Percentiles rank a stretch among this genome's conserved stretches.
phyloP scores from a whole-genome alignment of 1,140 invertebrate species.

The Apis laboriosa region DNA sequence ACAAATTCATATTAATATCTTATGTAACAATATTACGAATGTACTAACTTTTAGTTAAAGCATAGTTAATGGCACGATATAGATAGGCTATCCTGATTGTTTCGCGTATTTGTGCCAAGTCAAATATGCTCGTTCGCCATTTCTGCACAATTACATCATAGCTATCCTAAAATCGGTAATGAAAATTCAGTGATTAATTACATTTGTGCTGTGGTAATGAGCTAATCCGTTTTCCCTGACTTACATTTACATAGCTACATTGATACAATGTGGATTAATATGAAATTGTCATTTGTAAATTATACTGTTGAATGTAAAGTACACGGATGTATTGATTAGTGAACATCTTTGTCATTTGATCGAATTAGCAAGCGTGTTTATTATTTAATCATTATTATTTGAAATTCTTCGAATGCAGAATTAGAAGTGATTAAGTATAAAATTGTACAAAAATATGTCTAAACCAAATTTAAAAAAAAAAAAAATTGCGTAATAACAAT shows the following conservation, averaged over 20 bases:
- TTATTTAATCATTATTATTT: too few relatives aligned
- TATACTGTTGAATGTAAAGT: background rate
- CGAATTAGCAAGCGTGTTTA: too few relatives aligned
- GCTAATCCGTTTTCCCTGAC: background rate
- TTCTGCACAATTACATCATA: constrained; percentile 25
- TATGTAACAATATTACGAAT: background rate
- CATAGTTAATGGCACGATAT: constrained; percentile 30
- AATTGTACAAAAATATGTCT: too few relatives aligned
- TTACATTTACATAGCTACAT: background rate
- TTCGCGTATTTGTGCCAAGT: constrained; percentile 19
- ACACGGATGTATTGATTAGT: background rate
- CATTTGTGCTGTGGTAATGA: background rate
- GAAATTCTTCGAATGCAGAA: too few relatives aligned
- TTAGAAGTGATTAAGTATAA: too few relatives aligned
- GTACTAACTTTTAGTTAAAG: constrained; percentile 12
- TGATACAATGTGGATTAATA: background rate
- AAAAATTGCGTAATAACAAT: too few relatives aligned
- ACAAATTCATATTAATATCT: background rate
- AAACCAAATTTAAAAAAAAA: too few relatives aligned
- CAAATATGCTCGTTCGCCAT: constrained; percentile 20
- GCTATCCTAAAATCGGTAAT: constrained; percentile 31
- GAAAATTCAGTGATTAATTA: constrained; percentile 45
- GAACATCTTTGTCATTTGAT: background rate
- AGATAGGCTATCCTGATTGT: constrained; percentile 24
- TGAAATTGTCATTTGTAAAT: background rate